Evolutionary conservation across 1,140 invertebrate genomes (phyloP), one percentile per base, ranked within the genome.

Genomic region (Bombus difficillimus): DNA sequence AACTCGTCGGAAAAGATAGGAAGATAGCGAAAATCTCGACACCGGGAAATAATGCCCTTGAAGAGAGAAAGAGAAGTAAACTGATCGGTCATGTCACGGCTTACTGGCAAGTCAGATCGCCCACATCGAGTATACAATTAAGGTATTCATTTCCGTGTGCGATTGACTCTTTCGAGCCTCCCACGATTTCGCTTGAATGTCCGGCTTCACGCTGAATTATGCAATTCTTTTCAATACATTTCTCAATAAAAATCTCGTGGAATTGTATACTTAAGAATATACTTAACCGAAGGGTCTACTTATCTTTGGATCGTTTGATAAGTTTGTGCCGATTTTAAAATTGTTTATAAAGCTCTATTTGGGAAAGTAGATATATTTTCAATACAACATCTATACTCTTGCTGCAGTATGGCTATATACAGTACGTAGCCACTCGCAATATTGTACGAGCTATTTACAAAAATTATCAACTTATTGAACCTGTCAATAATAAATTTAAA

Each of bases 51-150:
- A 91, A 92, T 90, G 80, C 80, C 71, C 68, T 41, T 39, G 83
- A 76, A 86, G 85, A 75, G 89, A 90, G 90, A 34, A n/a, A 22
- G n/a, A 66, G 62, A 32, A 64, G 92, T 92, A 93, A 93, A 92
- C 90, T 92, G 94, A 95, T 94, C 92, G 92, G 85, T 93, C 91
- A 90, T 92, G 93, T 94, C 92, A 93, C 92, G 92, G 89, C 90
- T 94, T 93, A 94, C 93, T 94, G 92, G 91, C 71, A 82, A 92
- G 92, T 94, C 92, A 92, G 93, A 90, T 92, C 93, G 91, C 93
- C 94, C 94, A 94, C 93, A 94, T 94, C 76, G 72, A 22, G 34
- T 77, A 74, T 89, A 83, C 86, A 85, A 92, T 92, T 91, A 89
- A 92, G 89, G 88, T 79, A 88, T 91, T 92, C 92, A 89, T 82